Conservation (phyloP, 1,140 invertebrate genomes). For the Polyergus mexicanus region DNA sequence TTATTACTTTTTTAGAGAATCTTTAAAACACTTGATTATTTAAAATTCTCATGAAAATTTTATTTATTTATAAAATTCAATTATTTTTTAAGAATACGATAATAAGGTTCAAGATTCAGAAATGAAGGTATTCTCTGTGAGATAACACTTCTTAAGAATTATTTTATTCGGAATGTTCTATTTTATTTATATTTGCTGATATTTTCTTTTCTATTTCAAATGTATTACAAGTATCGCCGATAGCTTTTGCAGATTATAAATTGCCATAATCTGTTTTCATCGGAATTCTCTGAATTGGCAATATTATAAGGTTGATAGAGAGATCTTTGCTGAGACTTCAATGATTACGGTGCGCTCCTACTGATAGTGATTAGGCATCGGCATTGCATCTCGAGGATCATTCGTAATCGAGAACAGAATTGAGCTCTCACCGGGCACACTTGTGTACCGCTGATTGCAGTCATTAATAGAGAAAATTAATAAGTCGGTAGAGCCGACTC, state of each 20-base stretch:
- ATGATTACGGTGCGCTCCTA: slow-evolving; percentile 67
- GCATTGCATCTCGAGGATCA: slow-evolving; percentile 66
- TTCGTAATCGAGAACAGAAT: slow-evolving; percentile 76
- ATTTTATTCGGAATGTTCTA: neutral
- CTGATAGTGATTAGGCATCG: slow-evolving; percentile 69
- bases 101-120: neutral
- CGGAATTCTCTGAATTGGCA: slow-evolving; percentile 44
- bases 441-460: slow-evolving; percentile 70
- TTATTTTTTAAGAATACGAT: neutral
- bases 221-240: neutral
- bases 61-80: neutral
- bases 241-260: slow-evolving; percentile 16
- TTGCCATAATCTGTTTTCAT: slow-evolving; percentile 40
- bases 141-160: neutral
- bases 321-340: slow-evolving; percentile 65
- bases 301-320: slow-evolving; percentile 69
- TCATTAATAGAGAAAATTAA: slow-evolving; percentile 78
- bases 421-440: slow-evolving; percentile 70
- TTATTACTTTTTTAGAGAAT: neutral
- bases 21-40: neutral
- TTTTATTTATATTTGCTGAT: neutral
- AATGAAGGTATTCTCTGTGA: neutral
- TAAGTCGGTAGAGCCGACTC: slow-evolving; percentile 66
- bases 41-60: neutral
- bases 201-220: neutral